A percentile compares a stretch with the other conserved stretches of the same genome.
Evolutionary conservation across 2,888 invertebrate genomes (phyloP).

Genomic region (Dysmachus trigonus): DNA sequence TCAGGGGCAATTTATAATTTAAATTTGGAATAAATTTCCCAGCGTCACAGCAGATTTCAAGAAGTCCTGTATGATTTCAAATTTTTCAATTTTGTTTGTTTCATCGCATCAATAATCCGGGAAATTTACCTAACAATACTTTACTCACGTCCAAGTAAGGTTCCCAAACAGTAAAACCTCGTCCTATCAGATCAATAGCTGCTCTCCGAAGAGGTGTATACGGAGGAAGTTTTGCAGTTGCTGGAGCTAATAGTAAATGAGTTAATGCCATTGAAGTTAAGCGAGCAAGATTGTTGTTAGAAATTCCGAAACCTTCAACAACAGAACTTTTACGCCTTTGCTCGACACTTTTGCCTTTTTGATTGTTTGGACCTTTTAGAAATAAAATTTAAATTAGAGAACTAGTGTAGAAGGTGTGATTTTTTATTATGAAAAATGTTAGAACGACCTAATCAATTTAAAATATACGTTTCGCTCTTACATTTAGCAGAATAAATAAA

Average conservation of each 20-base stretch:
- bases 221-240: conserved; percentile 83
- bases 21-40: conserved; percentile 92
- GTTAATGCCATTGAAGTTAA: conserved; percentile 94
- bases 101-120: conserved; percentile 16
- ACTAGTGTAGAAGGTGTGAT: background rate
- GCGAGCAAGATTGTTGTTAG: conserved; percentile 89
- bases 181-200: conserved; percentile 95
- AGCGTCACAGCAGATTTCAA: conserved; percentile 92
- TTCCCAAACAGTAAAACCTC: conserved; percentile 99
- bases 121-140: conserved; percentile 67
- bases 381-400: background rate
- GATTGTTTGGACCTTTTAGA: conserved; percentile 45
- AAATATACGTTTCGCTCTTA: background rate
- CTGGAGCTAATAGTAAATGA: conserved; percentile 89
- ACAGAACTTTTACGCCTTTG: conserved; percentile 80
- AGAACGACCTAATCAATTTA: too few relatives aligned
- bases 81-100: background rate
- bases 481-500: background rate
- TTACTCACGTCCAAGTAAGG: conserved; percentile 94
- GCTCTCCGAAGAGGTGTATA: conserved; percentile 94
- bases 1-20: conserved; percentile 93
- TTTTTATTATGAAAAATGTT: too few relatives aligned
- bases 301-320: conserved; percentile 85
- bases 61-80: conserved; percentile 69
- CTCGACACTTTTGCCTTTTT: conserved; percentile 42